A percentile compares a stretch with the other conserved stretches of the same genome.
Conservation (phyloP, 1,140 invertebrate genomes). For the Archivesica marissinica region DNA sequence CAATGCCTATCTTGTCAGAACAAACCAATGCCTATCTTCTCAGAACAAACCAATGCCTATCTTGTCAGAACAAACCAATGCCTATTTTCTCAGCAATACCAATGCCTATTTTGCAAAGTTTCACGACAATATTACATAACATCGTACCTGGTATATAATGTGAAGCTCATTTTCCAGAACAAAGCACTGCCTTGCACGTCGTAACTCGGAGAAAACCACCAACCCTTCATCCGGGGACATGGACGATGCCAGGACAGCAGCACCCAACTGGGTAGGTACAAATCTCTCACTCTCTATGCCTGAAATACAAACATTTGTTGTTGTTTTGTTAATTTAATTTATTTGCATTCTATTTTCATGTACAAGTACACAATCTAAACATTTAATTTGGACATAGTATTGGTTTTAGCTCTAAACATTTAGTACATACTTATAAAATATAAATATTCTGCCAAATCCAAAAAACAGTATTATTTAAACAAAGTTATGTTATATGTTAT, state of each 20-base stretch:
- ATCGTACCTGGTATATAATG: slow-evolving; percentile 91
- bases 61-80: no score
- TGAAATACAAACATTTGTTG: slow-evolving; percentile 41
- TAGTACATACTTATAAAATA: no score
- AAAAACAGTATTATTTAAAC: no score
- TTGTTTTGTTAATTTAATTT: no score
- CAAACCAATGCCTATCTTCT: no score
- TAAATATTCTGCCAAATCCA: no score
- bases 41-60: no score
- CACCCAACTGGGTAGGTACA: slow-evolving; percentile 93
- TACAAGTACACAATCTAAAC: not conserved
- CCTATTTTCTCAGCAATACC: no score
- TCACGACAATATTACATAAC: no score
- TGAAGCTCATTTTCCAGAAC: slow-evolving; percentile 98
- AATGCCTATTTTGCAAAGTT: no score
- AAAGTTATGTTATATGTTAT: no score
- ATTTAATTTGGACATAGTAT: not conserved
- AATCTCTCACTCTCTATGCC: slow-evolving; percentile 85
- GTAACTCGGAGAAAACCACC: slow-evolving; percentile 94
- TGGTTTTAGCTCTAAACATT: not conserved
- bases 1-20: no score
- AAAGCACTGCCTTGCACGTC: slow-evolving; percentile 94
- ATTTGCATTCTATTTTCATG: not conserved
- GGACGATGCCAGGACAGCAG: slow-evolving; percentile 96
- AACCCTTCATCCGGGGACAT: slow-evolving; percentile 96